These are phyloP conservation scores for Euthynnus affinis DNA, from an alignment of 2,797 vertebrate genomes.

Conservation along the genomic window DNA sequence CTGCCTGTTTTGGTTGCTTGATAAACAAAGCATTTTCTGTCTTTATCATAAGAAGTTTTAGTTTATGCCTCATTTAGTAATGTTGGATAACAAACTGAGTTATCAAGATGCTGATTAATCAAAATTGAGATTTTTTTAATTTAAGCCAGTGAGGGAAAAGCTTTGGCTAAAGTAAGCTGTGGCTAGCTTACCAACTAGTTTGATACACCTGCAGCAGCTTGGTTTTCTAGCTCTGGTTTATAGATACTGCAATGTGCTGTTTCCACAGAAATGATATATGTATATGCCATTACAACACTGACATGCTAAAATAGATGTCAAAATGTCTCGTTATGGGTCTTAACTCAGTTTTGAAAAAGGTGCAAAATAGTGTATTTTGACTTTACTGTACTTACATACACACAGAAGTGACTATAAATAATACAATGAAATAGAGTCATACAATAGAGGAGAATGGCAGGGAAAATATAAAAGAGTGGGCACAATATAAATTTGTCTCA, in stretches of 20 bases:
- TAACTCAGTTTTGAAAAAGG: background rate
- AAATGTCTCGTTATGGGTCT: background rate
- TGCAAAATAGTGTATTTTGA: background rate
- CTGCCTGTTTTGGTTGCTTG: too few relatives aligned
- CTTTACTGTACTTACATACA: background rate
- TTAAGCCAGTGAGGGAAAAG: too few relatives aligned
- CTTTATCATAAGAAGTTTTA: too few relatives aligned
- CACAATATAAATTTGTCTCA: constrained; percentile 20
- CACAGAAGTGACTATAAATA: background rate
- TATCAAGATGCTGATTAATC: too few relatives aligned
- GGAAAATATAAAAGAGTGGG: background rate
- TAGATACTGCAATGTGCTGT: background rate
- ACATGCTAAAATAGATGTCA: too few relatives aligned
- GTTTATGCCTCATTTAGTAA: too few relatives aligned
- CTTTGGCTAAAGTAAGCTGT: too few relatives aligned
- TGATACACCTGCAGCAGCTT: background rate
- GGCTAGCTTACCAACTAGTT: too few relatives aligned
- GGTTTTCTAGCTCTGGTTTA: background rate
- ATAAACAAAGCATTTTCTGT: too few relatives aligned
- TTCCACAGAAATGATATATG: background rate
- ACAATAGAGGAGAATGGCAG: background rate
- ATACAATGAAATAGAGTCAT: constrained; percentile 1
- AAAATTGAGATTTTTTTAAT: too few relatives aligned
- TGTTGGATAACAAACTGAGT: too few relatives aligned
- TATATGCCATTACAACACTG: background rate